Evolutionary conservation across 2,888 invertebrate genomes (phyloP).

Genomic region (Callinectes sapidus): DNA sequence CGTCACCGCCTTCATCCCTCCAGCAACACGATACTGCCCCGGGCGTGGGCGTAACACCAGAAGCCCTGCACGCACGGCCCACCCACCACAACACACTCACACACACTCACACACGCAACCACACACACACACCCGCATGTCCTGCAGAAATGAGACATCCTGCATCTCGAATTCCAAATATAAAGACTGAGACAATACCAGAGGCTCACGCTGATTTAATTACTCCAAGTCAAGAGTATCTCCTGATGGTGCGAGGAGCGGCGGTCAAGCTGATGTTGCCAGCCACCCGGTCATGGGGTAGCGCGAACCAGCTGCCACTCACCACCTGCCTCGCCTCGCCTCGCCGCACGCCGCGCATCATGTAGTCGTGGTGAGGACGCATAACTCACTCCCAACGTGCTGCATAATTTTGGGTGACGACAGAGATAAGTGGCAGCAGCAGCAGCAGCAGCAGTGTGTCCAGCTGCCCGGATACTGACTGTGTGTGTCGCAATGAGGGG

Average conservation of each 20-base stretch:
- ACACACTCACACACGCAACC: constrained; percentile 24
- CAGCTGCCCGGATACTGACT: neutral
- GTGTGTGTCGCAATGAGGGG: neutral
- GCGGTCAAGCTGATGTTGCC: neutral
- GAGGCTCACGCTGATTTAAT: neutral
- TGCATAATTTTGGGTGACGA: neutral
- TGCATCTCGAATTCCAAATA: too few species aligned
- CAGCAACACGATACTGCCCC: constrained; percentile 2
- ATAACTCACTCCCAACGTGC: constrained; percentile 4
- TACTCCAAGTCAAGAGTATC: neutral
- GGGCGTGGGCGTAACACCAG: constrained; percentile 2
- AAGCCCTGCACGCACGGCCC: constrained; percentile 14
- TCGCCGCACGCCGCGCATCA: constrained; percentile 16
- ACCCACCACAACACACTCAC: constrained; percentile 18
- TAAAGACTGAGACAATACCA: neutral
- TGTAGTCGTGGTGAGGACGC: neutral
- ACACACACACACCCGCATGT: constrained; percentile 10
- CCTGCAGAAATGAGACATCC: neutral
- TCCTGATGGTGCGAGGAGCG: neutral
- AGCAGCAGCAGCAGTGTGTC: neutral
- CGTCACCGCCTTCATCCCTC: neutral
- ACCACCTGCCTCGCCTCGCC: constrained; percentile 3
- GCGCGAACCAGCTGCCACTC: neutral
- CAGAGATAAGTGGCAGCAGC: neutral
- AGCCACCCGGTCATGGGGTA: neutral